Percentiles rank a stretch among this genome's conserved stretches.
These are phyloP conservation scores for Hylia prasina DNA, from an alignment of 2,113 vertebrate genomes.

Conservation along the genomic window DNA sequence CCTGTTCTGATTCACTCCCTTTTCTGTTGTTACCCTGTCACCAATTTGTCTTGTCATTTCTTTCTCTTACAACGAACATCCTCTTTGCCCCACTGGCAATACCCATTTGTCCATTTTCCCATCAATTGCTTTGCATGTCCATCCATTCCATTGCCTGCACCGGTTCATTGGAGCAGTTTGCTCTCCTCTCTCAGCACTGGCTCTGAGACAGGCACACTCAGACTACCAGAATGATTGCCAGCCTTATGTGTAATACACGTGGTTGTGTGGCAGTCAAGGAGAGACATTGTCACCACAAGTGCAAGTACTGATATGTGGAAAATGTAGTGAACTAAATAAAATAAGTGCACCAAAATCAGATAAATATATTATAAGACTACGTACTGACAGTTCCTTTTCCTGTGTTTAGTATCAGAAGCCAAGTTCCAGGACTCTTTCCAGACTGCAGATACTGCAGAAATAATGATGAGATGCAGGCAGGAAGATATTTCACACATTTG, in stretches of 20 bases:
- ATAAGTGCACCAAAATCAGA: background rate
- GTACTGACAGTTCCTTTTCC: background rate
- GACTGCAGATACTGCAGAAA: background rate
- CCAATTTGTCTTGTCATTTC: background rate
- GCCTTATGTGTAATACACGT: rapidly evolving
- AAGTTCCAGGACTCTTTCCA: background rate
- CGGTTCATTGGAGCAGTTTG: background rate
- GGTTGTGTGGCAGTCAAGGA: background rate
- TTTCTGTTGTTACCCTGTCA: background rate
- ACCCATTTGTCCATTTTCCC: background rate
- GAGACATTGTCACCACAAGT: background rate
- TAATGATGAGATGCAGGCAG: background rate
- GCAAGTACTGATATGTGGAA: background rate
- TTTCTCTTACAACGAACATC: background rate
- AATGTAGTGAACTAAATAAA: background rate
- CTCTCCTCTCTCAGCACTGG: background rate
- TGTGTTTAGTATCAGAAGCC: background rate
- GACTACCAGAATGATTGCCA: background rate
- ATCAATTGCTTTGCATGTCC: background rate
- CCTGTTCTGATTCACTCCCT: background rate
- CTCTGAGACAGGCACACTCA: background rate
- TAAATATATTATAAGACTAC: background rate
- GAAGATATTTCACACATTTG: background rate
- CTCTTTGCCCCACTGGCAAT: background rate
- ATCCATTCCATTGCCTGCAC: background rate